Base-by-base conservation (phyloP, 1,140 invertebrate genomes). In the Trichonephila clavipes region DNA sequence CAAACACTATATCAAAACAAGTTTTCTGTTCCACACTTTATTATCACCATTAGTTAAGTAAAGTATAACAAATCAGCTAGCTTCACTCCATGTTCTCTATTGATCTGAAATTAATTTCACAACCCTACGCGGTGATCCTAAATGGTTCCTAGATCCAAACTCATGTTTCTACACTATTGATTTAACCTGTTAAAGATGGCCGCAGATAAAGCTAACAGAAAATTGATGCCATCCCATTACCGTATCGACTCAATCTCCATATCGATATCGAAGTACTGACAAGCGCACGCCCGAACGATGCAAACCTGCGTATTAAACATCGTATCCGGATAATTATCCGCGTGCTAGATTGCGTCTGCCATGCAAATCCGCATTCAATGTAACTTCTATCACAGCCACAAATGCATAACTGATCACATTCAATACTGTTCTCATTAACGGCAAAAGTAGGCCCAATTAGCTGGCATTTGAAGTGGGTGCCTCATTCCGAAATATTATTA, bases 371-470 rank as follows among this genome's bases (percentile, higher is more conserved):
- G 58, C 59, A 64, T 85, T 85, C 51, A 77, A 77, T 77, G 28
- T 77, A 77, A 77, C 72, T 77, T 18, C 28, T 28, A 77, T 77
- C 18, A 40, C 72, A 77, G 72, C 34, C 72, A 77, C 72, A 77
- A 77, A 77, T 77, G 72, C 72, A 77, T 77, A 77, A 77, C 72
- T 77, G 72, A 34, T 77, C 28, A 28, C 72, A 77, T 77, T 77
- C 72, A 77, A 77, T 77, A 19, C 72, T 34, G 72, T 28, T 64
- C 86, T 88, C 86, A 88, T 88, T 88, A 88, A 44, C 24, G 62
- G 86, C 62, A 88, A 88, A 88, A 88, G 86, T 88, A 88, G 86
- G 28, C 16, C 61, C 86, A 88, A 88, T 88, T 88, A 88, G 24
- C 86, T 77, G 72, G 72, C 28, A 77, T 77, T 77, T 77, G 72